Base-by-base conservation (phyloP, 1,140 invertebrate genomes). In the Nephotettix cincticeps region DNA sequence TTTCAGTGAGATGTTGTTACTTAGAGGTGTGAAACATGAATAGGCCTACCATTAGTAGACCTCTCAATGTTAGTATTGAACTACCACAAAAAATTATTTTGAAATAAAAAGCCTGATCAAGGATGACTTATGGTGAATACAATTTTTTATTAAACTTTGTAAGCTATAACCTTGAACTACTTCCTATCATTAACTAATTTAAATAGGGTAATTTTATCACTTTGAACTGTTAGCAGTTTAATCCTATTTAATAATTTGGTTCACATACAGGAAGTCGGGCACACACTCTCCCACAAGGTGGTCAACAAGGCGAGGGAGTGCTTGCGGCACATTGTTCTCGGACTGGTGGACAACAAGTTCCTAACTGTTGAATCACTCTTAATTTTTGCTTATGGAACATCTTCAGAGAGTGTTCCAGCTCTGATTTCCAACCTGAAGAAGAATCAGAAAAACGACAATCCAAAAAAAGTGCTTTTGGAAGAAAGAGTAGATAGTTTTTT, bases 301-400 rank as follows among this genome's bases (percentile, higher is more conserved):
- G 85, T 95, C 0, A 82, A 89, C 17, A 97, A 96, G 84, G 88
- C 93, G 0, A 86, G 90, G 70, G 90, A 93, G 76, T 91, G 93
- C 43, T 83, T 99, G 1, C 86, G 89, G 71, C 88, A 92, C 73
- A 86, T 98, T 64, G 86, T 88, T 3, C 79, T 86, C 28, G 96
- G 96, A 17, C 81, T 98, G 56, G 87, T 91, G 2, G 88, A 90
- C 28, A 99, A 99, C 80, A 81, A 83, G 69, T 90, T 89, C 72
- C 86, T 98, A 11, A 80, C 87, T 0, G 79, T 86, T 0, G 87
- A 92, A 71, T 86, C 88, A 54, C 81, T 96, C 68, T 83, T 98
- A 17, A 86, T 91, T 58, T 97, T 98, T 79, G 85, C 95, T 2
- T 90, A 92, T 76, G 92, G 91, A 4, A 82, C 91, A 23, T 86